Percentiles rank a stretch among this genome's conserved stretches.
These are phyloP conservation scores for Nicator chloris DNA, from an alignment of 2,113 vertebrate genomes.

Conservation along the genomic window DNA sequence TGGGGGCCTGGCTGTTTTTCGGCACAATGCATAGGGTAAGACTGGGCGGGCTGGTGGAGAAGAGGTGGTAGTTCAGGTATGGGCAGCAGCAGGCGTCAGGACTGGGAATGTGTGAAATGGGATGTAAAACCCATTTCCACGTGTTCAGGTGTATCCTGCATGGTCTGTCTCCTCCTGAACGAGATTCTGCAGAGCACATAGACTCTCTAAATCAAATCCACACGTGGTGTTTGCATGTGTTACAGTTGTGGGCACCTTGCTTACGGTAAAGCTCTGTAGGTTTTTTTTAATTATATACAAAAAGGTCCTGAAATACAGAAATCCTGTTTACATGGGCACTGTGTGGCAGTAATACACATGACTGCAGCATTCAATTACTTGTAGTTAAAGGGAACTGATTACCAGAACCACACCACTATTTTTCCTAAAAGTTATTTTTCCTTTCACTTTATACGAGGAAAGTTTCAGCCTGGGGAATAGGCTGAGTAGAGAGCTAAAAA, in stretches of 20 bases:
- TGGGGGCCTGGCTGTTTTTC: neutral
- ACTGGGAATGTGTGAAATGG: neutral
- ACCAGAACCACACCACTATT: neutral
- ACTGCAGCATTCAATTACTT: neutral
- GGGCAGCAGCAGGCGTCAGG: neutral
- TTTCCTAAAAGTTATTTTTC: neutral
- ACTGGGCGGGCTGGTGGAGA: rapidly evolving
- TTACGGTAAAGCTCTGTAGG: neutral
- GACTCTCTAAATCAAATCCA: neutral
- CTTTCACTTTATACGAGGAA: neutral
- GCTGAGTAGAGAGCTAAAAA: neutral
- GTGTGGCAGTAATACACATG: neutral
- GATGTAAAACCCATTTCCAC: neutral
- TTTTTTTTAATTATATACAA: neutral
- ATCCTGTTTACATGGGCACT: neutral
- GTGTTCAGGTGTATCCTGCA: neutral
- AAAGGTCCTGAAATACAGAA: neutral
- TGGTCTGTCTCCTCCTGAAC: neutral
- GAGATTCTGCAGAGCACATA: neutral
- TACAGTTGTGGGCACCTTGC: neutral
- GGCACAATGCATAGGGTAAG: rapidly evolving
- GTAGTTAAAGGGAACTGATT: neutral
- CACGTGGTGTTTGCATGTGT: rapidly evolving
- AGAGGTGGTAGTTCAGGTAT: neutral
- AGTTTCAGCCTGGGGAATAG: neutral